Base-by-base conservation (phyloP, 2,113 vertebrate species). In the Tichodroma muraria region DNA sequence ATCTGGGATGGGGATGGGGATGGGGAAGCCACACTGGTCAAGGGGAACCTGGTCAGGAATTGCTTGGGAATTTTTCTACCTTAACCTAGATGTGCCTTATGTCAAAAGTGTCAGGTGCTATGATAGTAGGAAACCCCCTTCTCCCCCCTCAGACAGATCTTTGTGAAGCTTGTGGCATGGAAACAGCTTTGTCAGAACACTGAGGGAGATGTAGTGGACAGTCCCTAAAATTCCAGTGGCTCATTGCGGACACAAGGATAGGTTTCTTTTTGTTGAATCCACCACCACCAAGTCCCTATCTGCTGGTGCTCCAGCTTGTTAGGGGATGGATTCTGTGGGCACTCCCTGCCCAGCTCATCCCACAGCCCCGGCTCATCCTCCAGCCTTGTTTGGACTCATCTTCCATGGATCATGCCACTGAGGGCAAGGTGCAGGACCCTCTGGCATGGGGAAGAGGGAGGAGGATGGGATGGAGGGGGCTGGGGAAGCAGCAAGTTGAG, bases 191-290 rank as follows among this genome's bases (percentile, higher is more conserved):
- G 0, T 82, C 63, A 47, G 33, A 64, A 42, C 47, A 69, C 31
- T 9, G 8, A 35, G 37, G 42, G 45, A 16, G 19, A 22, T 3
- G 5, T 19, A 4, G 4, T 30, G 45, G 64, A 49, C 56, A n/a
- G 60, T 65, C 61, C 45, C 21, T 69, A 63, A 88, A 85, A 71
- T 18, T 44, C 61, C 1, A 3, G 11, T 1, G 3, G 14, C 66
- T 66, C 35, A 19, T 59, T 21, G 23, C 15, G 59, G 57, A 38
- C 0, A 0, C 3, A 17, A 35, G 25, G 16, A 22, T 1, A 3
- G 4, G 28, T 37, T 87, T 70, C 20, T 7, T 85, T 59, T 22
- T 64, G 37, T 57, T 13, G 2, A 4, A 14, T 49, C 31, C 47
- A 57, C 11, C 0, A 0, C 50, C 60, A 52, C 15, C 20, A 42